A percentile compares a stretch with the other conserved stretches of the same genome.
Conservation (phyloP, 1,140 invertebrate species). For the Pararge aegeria region DNA sequence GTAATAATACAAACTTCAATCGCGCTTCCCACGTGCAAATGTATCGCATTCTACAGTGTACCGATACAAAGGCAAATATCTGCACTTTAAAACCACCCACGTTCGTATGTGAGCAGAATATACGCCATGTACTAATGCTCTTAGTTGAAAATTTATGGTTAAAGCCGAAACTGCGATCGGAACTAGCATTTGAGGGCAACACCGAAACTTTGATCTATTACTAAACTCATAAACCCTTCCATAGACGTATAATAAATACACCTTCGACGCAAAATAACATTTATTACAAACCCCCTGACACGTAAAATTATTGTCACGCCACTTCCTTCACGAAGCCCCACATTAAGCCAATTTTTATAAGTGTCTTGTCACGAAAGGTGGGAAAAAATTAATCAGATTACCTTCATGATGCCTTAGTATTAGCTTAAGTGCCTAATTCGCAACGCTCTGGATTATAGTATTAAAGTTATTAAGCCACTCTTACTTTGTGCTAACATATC, state of each 20-base stretch:
- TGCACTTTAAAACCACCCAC: no score
- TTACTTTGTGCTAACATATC: not conserved
- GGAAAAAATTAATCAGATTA: slow-evolving; percentile 9
- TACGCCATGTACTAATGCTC: no score
- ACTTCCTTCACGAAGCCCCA: not conserved
- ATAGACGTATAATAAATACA: not conserved
- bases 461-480: not conserved
- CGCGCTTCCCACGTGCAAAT: no score
- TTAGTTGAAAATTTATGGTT: no score
- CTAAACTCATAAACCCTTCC: no score
- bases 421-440: slow-evolving; percentile 8
- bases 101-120: no score
- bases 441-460: slow-evolving; percentile 1
- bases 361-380: slow-evolving; percentile 2
- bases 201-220: no score
- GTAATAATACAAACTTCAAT: no score
- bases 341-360: slow-evolving; percentile 8
- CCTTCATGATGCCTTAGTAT: not conserved
- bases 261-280: not conserved
- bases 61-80: no score
- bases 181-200: no score
- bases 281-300: not conserved
- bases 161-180: no score
- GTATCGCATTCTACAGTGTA: no score
- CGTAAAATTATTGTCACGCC: not conserved